Conservation (phyloP, 1,140 invertebrate genomes). For the Lordiphosa collinella region DNA sequence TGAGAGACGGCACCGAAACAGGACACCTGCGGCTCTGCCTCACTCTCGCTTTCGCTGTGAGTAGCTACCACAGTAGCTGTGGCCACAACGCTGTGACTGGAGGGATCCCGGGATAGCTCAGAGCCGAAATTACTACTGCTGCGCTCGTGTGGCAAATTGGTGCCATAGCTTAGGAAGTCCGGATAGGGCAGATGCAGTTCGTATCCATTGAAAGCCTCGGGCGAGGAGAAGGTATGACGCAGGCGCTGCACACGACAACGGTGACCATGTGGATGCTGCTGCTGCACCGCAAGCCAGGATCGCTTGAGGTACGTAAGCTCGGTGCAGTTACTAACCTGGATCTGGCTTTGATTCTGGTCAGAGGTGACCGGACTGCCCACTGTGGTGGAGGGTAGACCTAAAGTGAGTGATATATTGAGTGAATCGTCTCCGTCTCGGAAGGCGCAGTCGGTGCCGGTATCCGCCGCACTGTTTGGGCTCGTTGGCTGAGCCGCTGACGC, state of each 20-base stretch:
- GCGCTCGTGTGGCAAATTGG: constrained; percentile 69
- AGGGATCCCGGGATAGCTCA: constrained; percentile 66
- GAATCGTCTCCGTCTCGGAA: constrained; percentile 55
- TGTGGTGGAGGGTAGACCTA: constrained; percentile 58
- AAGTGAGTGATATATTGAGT: constrained; percentile 78
- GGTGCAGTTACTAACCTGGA: constrained; percentile 61
- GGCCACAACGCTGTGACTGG: constrained; percentile 46
- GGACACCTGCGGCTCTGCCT: constrained; percentile 61
- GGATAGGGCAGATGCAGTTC: constrained; percentile 59
- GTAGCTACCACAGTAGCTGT: not conserved
- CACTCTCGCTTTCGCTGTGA: constrained; percentile 58
- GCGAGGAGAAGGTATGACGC: constrained; percentile 74
- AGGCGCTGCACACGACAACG: constrained; percentile 59
- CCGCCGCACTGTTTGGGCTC: constrained; percentile 55
- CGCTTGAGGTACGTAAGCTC: constrained; percentile 74
- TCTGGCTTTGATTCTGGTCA: constrained; percentile 16
- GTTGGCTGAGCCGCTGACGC: constrained; percentile 26
- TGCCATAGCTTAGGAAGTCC: constrained; percentile 67
- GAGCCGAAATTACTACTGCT: constrained; percentile 74
- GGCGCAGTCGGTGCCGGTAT: constrained; percentile 56
- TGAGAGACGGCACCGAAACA: constrained; percentile 62
- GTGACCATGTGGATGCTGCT: constrained; percentile 28
- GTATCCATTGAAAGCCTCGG: constrained; percentile 57
- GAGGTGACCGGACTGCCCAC: constrained; percentile 15
- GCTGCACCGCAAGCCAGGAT: constrained; percentile 68